These are phyloP conservation scores for Globodera ellingtonae DNA, from an alignment of 1,140 invertebrate species.

Conservation along the genomic window DNA sequence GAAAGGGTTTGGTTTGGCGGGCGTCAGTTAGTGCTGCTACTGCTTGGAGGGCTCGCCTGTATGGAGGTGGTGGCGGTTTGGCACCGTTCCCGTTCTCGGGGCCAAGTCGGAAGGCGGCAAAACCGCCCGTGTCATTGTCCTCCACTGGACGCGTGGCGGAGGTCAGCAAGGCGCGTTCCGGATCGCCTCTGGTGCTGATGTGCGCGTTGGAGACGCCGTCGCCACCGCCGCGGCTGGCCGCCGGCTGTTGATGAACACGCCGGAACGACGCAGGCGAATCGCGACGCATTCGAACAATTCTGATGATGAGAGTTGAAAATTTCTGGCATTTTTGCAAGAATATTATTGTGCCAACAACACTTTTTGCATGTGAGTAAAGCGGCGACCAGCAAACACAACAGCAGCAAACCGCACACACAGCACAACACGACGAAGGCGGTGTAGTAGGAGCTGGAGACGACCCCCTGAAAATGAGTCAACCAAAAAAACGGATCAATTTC, in stretches of 20 bases:
- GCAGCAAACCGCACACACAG: constrained; percentile 40
- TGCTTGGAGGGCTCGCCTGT: not conserved
- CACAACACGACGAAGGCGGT: constrained; percentile 58
- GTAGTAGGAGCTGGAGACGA: constrained; percentile 47
- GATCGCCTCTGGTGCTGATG: not conserved
- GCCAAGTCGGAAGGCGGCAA: constrained; percentile 4
- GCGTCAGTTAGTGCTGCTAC: too few species aligned
- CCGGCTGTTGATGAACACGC: not conserved
- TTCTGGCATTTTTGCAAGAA: not conserved
- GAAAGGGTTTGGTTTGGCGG: too few species aligned
- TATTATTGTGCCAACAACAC: constrained; percentile 6
- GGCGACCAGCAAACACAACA: constrained; percentile 43
- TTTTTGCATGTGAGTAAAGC: constrained; percentile 39
- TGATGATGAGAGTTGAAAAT: not conserved
- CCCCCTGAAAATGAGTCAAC: constrained; percentile 41
- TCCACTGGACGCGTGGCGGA: not conserved
- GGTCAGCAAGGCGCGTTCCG: constrained; percentile 2
- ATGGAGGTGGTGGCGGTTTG: constrained; percentile 2
- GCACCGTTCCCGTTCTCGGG: not conserved
- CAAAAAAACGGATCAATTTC: not conserved
- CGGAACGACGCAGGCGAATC: not conserved
- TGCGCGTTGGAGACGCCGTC: not conserved
- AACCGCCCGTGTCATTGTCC: not conserved
- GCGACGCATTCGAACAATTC: not conserved
- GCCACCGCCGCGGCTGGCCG: not conserved